Evolutionary conservation across 2,888 invertebrate species (phyloP).

Genomic region (Plebejus melissa): DNA sequence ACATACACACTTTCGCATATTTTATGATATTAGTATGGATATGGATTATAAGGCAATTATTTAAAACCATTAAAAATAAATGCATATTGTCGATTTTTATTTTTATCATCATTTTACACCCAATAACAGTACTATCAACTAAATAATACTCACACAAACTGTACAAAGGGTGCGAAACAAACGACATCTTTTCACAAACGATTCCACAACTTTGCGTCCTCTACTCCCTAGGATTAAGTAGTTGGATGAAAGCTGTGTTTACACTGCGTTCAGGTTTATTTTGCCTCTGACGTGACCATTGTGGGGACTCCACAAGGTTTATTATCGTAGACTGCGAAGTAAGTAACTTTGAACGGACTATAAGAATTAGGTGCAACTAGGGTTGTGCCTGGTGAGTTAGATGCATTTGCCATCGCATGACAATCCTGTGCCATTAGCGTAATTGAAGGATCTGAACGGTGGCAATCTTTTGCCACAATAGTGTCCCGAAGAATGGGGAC

Average conservation of each 20-base stretch:
- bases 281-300: not conserved
- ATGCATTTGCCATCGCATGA: constrained; percentile 56
- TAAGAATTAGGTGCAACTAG: constrained; percentile 75
- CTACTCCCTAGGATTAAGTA: constrained; percentile 13
- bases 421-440: constrained; percentile 70
- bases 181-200: constrained; percentile 9
- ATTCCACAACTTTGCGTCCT: constrained; percentile 2
- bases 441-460: constrained; percentile 56
- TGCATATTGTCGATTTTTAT: not conserved
- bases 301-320: not conserved
- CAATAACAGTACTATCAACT: not conserved
- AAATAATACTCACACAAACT: not conserved
- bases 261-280: not conserved
- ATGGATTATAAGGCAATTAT: too few relatives aligned
- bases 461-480: constrained; percentile 17
- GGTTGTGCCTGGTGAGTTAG: constrained; percentile 67
- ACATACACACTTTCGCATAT: too few relatives aligned
- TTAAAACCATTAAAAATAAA: too few relatives aligned
- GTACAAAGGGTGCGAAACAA: not conserved
- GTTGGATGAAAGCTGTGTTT: constrained; percentile 5
- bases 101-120: not conserved
- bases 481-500: constrained; percentile 13
- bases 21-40: too few relatives aligned
- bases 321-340: not conserved
- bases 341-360: not conserved